Evolutionary conservation across 1,140 invertebrate species (phyloP).

Genomic region (Rhopalosiphum maidis): DNA sequence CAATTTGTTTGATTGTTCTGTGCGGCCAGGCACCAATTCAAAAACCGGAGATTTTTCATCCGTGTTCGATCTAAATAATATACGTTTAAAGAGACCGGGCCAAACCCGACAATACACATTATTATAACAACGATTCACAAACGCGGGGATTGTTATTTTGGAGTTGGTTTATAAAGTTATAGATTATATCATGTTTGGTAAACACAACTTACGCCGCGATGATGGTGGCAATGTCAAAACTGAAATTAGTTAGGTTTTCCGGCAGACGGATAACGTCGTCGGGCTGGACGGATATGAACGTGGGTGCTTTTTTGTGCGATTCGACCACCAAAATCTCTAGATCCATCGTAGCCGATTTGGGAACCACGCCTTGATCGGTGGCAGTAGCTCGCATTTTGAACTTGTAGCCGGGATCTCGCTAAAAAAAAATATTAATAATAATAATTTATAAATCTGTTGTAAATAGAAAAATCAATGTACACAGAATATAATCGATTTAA

Average conservation of each 20-base stretch:
- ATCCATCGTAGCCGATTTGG: constrained; percentile 72
- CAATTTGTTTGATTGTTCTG: constrained; percentile 82
- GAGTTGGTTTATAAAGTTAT: not conserved
- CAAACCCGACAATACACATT: not conserved
- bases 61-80: constrained; percentile 72
- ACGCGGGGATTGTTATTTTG: not conserved
- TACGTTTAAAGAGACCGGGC: not conserved
- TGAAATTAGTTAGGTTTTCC: constrained; percentile 77
- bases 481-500: not conserved
- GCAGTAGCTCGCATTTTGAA: constrained; percentile 79
- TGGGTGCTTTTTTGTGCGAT: constrained; percentile 85
- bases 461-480: not conserved
- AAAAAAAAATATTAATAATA: constrained; percentile 61
- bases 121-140: not conserved
- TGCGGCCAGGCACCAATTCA: constrained; percentile 79
- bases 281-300: constrained; percentile 68
- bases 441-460: not conserved
- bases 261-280: constrained; percentile 70
- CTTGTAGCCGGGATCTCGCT: constrained; percentile 72
- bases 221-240: constrained; percentile 72
- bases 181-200: not conserved
- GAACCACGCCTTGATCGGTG: constrained; percentile 74
- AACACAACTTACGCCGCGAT: constrained; percentile 70
- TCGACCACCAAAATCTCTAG: constrained; percentile 84
- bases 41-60: constrained; percentile 76